Percentiles rank a stretch among this genome's conserved stretches.
These are phyloP conservation scores for Phymastichus coffea DNA, from an alignment of 1,140 invertebrate genomes.

Conservation along the genomic window DNA sequence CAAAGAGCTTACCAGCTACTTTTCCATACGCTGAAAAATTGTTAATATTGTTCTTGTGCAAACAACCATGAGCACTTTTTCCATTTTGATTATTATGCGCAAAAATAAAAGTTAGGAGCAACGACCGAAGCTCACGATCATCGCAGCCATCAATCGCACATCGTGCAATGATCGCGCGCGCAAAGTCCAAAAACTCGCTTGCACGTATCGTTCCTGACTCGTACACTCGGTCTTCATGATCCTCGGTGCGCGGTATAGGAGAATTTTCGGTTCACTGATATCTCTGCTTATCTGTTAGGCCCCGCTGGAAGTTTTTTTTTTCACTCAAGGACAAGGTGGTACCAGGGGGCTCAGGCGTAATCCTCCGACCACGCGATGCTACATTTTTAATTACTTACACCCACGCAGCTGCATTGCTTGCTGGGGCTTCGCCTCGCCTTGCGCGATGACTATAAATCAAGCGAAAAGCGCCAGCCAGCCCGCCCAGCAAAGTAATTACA, in stretches of 20 bases:
- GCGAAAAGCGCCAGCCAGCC: constrained; percentile 51
- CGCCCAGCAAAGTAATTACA: constrained; percentile 59
- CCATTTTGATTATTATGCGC: no score
- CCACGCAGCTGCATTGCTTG: constrained; percentile 55
- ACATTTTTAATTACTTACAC: constrained; percentile 61
- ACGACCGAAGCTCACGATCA: no score
- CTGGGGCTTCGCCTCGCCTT: not conserved
- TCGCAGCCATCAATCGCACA: no score
- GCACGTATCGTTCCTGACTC: no score
- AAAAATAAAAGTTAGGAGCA: no score
- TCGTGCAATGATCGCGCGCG: no score
- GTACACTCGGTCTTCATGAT: not conserved
- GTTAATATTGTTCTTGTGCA: no score
- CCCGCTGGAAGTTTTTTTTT: no score
- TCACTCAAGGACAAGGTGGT: constrained; percentile 45
- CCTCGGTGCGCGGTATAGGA: not conserved
- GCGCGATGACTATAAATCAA: constrained; percentile 60
- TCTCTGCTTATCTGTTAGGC: constrained; percentile 22
- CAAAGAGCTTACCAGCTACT: no score
- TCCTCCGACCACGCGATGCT: constrained; percentile 55
- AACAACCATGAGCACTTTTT: no score
- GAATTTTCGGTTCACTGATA: constrained; percentile 26
- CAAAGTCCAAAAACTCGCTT: no score
- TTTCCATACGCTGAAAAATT: no score
- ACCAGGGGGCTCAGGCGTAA: constrained; percentile 33